Evolutionary conservation across 2,113 vertebrate species (phyloP).

Genomic region (Dromas ardeola): DNA sequence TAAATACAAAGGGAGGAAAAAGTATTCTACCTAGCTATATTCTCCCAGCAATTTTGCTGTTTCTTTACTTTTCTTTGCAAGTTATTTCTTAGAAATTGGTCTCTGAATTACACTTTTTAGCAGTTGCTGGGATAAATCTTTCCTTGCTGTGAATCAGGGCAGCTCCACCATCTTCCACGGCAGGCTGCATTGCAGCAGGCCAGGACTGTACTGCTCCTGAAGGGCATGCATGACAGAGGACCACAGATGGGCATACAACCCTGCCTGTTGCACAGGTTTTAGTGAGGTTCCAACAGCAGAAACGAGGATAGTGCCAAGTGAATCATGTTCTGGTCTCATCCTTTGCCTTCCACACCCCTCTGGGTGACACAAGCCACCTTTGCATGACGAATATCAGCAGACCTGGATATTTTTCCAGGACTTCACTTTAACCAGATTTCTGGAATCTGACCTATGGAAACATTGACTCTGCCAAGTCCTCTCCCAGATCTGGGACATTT

Average conservation of each 20-base stretch:
- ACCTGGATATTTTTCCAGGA: constrained; percentile 21
- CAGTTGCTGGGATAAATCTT: background rate
- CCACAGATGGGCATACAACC: background rate
- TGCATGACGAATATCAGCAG: background rate
- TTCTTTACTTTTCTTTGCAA: background rate
- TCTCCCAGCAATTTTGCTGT: background rate
- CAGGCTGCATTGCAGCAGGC: background rate
- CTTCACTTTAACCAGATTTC: constrained; percentile 36
- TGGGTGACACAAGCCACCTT: background rate
- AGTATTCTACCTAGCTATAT: background rate
- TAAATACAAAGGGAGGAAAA: background rate
- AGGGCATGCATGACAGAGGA: background rate
- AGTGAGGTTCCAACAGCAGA: background rate
- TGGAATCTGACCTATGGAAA: constrained; percentile 21
- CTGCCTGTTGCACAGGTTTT: background rate
- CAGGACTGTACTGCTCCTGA: background rate
- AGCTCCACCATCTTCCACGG: background rate
- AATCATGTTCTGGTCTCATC: constrained; percentile 40
- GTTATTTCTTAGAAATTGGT: background rate
- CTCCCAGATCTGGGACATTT: constrained; percentile 11
- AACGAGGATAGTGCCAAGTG: background rate
- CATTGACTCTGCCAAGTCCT: background rate
- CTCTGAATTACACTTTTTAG: background rate
- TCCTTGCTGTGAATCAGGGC: background rate
- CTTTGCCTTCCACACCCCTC: constrained; percentile 14